Evolutionary conservation across 2,888 invertebrate species (phyloP), one percentile per base, ranked within the genome.

Genomic region (Thereva unica): DNA sequence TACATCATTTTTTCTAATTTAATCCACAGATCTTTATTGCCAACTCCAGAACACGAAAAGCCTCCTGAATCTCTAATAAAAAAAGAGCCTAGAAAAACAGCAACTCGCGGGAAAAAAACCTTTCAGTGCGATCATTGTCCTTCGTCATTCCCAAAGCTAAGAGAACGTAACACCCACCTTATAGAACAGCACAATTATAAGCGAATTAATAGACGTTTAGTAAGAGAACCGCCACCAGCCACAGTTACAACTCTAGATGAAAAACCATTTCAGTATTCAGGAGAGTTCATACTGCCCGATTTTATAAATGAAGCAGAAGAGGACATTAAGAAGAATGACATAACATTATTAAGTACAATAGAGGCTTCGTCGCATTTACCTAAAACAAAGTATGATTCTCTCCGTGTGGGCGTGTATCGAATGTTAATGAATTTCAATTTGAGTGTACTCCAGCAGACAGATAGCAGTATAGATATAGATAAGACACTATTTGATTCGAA

Each of bases 351-450:
- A 7, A n/a, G 6, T 12, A 49, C 64, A 34, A 47, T 61, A 12
- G 61, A 61, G 10, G 38, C 69, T 53, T 52, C 57, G 42, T 52
- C 57, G 42, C 63, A 64, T 52, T 49, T 68, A 37, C 71, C 72
- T 7, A 70, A 71, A 23, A 72, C 72, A 12, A 73, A 73, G 63
- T 73, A 71, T 55, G 73, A 73, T 66, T 76, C 78, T 41, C 77
- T 79, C 68, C 71, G 80, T 47, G 76, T 78, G 3, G 77, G 78
- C 5, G 73, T 80, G 2, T 79, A 80, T 71, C 78, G 79, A 37
- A 79, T 80, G 79, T 72, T 80, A 1, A 79, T 80, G 57, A 75
- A 76, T 35, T 80, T 77, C 68, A 80, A 80, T 71, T 75, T 80
- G 61, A 78, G 77, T 5, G 78, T 79, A 41, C 70, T 80, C 9